phyloP scores from a whole-genome alignment of 2,888 invertebrate species.

The Silvanus unidentatus region DNA sequence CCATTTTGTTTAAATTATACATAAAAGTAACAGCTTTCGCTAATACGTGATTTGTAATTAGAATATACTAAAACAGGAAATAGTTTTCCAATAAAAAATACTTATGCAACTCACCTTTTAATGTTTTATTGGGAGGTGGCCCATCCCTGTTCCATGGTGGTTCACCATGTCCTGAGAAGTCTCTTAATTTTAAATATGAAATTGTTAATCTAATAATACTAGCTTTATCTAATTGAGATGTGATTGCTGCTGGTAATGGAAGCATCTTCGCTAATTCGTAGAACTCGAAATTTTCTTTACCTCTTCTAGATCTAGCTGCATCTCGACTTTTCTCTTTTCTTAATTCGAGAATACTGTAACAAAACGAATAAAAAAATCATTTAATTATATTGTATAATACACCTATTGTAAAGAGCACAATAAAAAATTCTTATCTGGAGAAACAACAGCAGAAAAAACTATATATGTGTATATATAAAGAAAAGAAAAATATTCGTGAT shows the following conservation, averaged over 20 bases:
- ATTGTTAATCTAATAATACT: slow-evolving; percentile 95
- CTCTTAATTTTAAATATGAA: slow-evolving; percentile 88
- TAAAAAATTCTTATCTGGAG: too few relatives aligned
- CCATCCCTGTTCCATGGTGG: slow-evolving; percentile 90
- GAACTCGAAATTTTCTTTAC: slow-evolving; percentile 95
- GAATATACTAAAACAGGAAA: slow-evolving; percentile 1
- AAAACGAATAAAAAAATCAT: slow-evolving; percentile 27
- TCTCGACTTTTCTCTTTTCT: slow-evolving; percentile 91
- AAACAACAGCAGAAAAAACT: not conserved
- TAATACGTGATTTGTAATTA: slow-evolving; percentile 15
- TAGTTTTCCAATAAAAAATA: not conserved
- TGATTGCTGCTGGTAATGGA: slow-evolving; percentile 84
- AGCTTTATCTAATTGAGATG: slow-evolving; percentile 91
- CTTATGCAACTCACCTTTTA: slow-evolving; percentile 63
- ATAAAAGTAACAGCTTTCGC: slow-evolving; percentile 4
- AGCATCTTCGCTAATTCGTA: slow-evolving; percentile 94
- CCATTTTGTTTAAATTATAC: slow-evolving; percentile 33
- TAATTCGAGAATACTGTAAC: slow-evolving; percentile 84
- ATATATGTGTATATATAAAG: slow-evolving; percentile 16
- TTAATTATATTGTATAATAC: slow-evolving; percentile 3
- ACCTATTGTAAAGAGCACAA: not conserved
- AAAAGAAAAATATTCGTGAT: slow-evolving; percentile 19
- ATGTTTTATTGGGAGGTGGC: slow-evolving; percentile 69
- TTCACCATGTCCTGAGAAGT: slow-evolving; percentile 93
- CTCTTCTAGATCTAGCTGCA: slow-evolving; percentile 84